Evolutionary conservation across 1,140 invertebrate genomes (phyloP), one percentile per base, ranked within the genome.

Genomic region (Holcopasites calliopsidis): DNA sequence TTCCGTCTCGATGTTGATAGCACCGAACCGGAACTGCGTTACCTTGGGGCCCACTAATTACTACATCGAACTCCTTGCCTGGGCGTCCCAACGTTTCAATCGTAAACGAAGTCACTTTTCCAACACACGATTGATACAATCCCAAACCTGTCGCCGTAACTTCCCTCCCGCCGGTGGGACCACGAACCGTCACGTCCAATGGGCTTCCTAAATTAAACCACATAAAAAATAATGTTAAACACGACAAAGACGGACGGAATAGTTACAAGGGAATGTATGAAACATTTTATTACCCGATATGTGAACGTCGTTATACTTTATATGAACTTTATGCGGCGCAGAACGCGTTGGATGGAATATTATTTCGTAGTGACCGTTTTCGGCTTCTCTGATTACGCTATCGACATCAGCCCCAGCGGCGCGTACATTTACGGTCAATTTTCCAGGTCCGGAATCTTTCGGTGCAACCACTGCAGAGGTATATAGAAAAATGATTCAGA

Each of bases 1-100:
- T 96, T 13, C 97, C 97, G 84, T 98, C 97, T 89, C 98, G 97
- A 77, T 98, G 98, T 89, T 98, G 97, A 90, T 98, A 99, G 90
- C 98, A 99, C 65, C 96, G 93, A 1, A 99, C 97, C 0, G 98
- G 97, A 28, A 99, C 94, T 0, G 97, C 97, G 79, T 96, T 95
- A 8, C 97, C 96, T 44, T 95, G 96, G 0, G 98, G 97, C 16
- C 98, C 96, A 0, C 93, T 96, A 1, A 98, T 95, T 0, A 98
- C 95, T 1, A 98, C 97, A 88, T 98, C 97, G 85, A 98, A 98
- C 86, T 98, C 96, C 76, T 97, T 93, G 0, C 96, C 96, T 6
- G 96, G 94, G 31, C 95, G 93, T 16, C 97, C 96, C 1, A 97
- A 92, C 0, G 97, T 98, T 86, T 98, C 97, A 61, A 98, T 97